Evolutionary conservation across 2,888 invertebrate species (phyloP).

Genomic region (Apeira syringaria): DNA sequence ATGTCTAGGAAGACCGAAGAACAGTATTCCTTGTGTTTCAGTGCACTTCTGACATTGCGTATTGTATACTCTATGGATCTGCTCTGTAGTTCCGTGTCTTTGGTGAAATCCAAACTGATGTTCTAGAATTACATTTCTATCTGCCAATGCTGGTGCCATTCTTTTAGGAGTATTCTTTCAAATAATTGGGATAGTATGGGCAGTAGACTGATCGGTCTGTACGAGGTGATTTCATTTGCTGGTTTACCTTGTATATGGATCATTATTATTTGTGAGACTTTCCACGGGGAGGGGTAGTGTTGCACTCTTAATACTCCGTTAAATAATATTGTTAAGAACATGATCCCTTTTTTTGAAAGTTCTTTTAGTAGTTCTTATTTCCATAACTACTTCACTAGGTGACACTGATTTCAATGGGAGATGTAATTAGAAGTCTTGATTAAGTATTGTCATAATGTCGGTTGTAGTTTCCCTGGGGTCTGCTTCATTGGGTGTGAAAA

Average conservation of each 20-base stretch:
- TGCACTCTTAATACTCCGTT: neutral
- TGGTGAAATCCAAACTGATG: neutral
- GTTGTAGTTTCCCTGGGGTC: too few relatives aligned
- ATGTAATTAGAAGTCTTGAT: too few relatives aligned
- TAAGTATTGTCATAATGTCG: too few relatives aligned
- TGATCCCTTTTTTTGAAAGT: neutral
- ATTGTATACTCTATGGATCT: neutral
- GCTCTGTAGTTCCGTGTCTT: neutral
- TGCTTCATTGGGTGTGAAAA: too few relatives aligned
- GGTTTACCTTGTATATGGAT: neutral
- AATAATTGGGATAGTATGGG: neutral
- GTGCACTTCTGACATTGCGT: too few relatives aligned
- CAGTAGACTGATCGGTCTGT: too few relatives aligned
- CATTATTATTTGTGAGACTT: constrained; percentile 1
- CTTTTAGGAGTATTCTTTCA: neutral
- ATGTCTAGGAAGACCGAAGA: too few relatives aligned
- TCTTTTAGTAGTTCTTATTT: too few relatives aligned
- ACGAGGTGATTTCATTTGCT: neutral
- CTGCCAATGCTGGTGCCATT: neutral
- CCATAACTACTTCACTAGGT: too few relatives aligned
- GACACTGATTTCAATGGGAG: too few relatives aligned
- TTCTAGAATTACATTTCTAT: neutral
- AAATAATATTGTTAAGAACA: neutral
- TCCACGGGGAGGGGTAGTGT: neutral
- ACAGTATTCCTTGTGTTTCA: neutral